Conservation (phyloP, 37 sponge, comb jelly and placozoan species). For the Beroe forskalii region DNA sequence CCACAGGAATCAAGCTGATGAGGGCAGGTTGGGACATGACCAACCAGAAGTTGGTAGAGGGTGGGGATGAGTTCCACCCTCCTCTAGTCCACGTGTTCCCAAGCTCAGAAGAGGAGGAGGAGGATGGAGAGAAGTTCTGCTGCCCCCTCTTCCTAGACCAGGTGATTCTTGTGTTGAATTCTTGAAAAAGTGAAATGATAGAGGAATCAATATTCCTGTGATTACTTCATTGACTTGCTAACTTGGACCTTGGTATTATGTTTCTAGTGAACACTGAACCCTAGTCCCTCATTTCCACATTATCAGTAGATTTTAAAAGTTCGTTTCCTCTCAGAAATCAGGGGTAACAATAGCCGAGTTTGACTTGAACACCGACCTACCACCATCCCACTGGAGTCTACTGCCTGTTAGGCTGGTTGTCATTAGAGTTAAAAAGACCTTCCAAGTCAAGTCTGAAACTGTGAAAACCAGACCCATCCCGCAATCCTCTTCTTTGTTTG, state of each 20-base stretch:
- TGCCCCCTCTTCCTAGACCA: conserved; percentile 52
- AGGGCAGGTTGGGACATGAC: conserved; percentile 15
- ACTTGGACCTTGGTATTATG: no score
- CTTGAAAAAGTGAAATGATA: neutral
- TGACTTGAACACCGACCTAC: neutral
- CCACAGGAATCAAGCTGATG: conserved; percentile 32
- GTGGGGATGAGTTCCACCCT: neutral
- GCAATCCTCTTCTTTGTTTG: conserved; percentile 31
- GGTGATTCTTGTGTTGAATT: neutral
- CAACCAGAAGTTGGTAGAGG: neutral
- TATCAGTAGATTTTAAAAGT: no score
- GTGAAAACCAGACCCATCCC: neutral
- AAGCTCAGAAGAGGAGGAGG: neutral
- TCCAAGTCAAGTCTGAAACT: neutral
- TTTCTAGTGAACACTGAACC: no score
- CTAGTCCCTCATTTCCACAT: no score
- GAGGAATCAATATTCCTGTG: neutral
- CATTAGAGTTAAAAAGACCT: conserved; percentile 12
- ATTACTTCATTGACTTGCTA: no score
- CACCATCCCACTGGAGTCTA: neutral
- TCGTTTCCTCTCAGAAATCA: no score
- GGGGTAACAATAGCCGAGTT: neutral
- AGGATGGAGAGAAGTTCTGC: neutral
- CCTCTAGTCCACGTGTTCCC: conserved; percentile 28
- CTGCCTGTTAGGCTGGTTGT: neutral